Conservation (phyloP, 2,888 invertebrate species). For the Sepiola atlantica region DNA sequence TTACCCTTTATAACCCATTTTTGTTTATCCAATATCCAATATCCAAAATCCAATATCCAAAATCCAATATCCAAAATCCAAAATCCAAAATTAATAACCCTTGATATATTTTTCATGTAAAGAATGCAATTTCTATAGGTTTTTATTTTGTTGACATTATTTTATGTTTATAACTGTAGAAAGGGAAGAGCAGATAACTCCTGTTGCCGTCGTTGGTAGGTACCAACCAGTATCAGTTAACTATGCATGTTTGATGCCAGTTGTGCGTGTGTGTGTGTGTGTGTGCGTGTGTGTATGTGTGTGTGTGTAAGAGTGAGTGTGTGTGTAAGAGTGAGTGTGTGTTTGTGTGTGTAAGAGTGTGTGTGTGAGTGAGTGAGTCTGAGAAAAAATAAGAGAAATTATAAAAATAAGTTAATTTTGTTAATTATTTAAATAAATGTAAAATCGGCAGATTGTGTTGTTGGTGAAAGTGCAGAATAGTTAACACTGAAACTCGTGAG, state of each 20-base stretch:
- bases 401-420: neutral
- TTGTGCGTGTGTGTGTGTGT: neutral
- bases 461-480: too few relatives aligned
- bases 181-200: neutral
- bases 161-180: neutral
- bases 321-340: neutral
- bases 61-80: neutral
- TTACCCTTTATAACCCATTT: too few relatives aligned
- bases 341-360: neutral
- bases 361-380: too few relatives aligned
- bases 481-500: too few relatives aligned
- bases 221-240: neutral
- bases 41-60: too few relatives aligned
- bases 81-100: too few relatives aligned
- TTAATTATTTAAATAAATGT: neutral
- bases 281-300: neutral
- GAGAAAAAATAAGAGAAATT: neutral
- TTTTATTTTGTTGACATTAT: neutral
- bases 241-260: neutral
- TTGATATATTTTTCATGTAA: neutral
- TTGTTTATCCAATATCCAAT: neutral
- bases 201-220: slow-evolving; percentile 6
- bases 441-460: too few relatives aligned
- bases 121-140: neutral
- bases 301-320: neutral